Conservation (phyloP, 2,113 vertebrate species). For the Odobenus rosmarus region DNA sequence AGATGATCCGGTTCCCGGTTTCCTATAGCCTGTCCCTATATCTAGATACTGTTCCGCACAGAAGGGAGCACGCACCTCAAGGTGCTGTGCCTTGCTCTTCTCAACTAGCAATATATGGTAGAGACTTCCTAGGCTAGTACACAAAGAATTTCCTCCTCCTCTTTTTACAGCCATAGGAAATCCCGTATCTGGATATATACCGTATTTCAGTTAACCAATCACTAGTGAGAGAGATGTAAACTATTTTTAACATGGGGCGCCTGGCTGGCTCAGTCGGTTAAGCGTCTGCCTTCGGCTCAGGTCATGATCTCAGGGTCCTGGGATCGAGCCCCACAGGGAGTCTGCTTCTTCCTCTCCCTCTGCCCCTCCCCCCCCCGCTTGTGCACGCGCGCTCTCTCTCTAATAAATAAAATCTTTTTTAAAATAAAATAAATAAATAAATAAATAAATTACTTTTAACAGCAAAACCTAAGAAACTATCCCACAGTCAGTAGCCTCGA, state of each 20-base stretch:
- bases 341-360: background rate
- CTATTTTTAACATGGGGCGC: background rate
- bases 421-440: background rate
- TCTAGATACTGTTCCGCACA: background rate
- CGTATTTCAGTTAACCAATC: background rate
- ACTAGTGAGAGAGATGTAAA: background rate
- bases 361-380: no score
- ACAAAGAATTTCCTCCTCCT: background rate
- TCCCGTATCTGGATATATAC: background rate
- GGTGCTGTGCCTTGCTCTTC: background rate
- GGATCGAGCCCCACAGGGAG: background rate
- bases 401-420: background rate
- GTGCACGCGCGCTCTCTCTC: no score
- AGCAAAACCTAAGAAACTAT: background rate
- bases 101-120: fast-evolving
- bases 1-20: no score
- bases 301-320: background rate
- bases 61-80: fast-evolving
- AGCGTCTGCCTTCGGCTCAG: background rate
- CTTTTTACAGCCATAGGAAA: background rate
- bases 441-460: background rate
- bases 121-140: background rate
- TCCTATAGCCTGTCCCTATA: fast-evolving
- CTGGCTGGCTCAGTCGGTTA: background rate
- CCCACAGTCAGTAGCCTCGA: background rate